Evolutionary conservation across 1,140 invertebrate species (phyloP), one percentile per base, ranked within the genome.

Genomic region (Caenorhabditis tropicalis): DNA sequence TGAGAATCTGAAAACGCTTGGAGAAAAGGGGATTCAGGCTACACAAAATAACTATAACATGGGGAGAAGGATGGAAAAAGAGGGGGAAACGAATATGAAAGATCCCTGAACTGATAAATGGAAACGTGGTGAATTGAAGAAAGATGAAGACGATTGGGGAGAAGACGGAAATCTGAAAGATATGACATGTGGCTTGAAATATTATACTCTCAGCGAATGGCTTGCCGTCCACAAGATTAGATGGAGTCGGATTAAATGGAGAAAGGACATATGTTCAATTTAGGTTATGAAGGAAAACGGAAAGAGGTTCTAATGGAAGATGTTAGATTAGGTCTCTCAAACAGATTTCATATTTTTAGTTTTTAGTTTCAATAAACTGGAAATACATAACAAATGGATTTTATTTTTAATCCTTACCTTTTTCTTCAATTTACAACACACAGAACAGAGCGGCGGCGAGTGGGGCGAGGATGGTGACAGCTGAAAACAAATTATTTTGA

Each of bases 1-100:
- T 74, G 65, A 74, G 65, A 74, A 74, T 74, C 65, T 74, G 65
- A 74, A 74, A 46, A 74, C 65, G 65, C 65, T 74, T 74, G 65
- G 36, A 46, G 36, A 46, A 31, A 43, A 27, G 65, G 36, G 65
- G 29, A 46, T 21, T 43, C 36, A 74, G 36, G 65, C 65, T 74
- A 74, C 65, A 74, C 36, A 74, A 74, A 33, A 74, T 21, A 46
- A 74, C 65, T 74, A 74, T 46, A 43, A 74, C 1, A 43, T 33
- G 33, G 65, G 36, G 7, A 46, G 19, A 9, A n/a, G 19, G 27
- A 27, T 56, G 24, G 24, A 9, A 10, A 56, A n/a, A 27, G 21
- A 51, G 24, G 49, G 58, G 10, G 15, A 33, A 24, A 74, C 12
- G 21, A 43, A 74, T 36, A 33, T 74, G 65, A 43, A 70, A 74